Base-by-base conservation (phyloP, 2,113 vertebrate genomes). In the Pteronura brasiliensis region DNA sequence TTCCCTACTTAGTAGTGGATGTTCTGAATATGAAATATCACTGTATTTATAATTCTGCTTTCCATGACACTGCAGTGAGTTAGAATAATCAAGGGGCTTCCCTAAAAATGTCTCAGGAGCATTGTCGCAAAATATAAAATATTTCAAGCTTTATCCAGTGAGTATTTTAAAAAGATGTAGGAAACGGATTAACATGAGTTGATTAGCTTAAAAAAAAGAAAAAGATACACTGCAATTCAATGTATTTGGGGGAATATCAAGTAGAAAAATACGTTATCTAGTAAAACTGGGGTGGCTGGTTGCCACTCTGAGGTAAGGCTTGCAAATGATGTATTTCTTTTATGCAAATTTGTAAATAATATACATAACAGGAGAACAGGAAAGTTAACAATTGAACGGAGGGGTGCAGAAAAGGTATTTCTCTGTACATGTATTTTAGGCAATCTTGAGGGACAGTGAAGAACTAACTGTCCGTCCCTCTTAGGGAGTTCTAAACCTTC, bases 61-160 rank as follows among this genome's bases (percentile, higher is more conserved):
- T 94, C 76, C 36, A 69, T 9, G 29, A 86, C 57, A 76, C 65
- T 55, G 44, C 29, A 86, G 47, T 44, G 80, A 83, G n/a, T 90
- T 69, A 96, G 88, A 81, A 92, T 93, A 72, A 92, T 89, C 61
- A 67, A 63, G 49, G 63, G 57, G 42, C 57, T 80, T 93, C n/a
- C 21, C 63, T 61, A 88, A 67, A 95, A 96, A 61, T 84, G 67
- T 72, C 55, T 92, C 27, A 77, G 36, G 77, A 83, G 25, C 36
- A 90, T 72, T 74, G n/a, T 84, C 82, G 84, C 76, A 97, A 95
- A 97, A 95, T 71, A 76, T 49, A 87, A 87, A 63, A 29, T 89
- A 96, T 72, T 96, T 98, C 92, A 96, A 98, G 95, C 81, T 97
- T 97, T 96, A 69, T 86, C 90, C 92, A 96, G 57, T 94, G 83